A percentile compares a stretch with the other conserved stretches of the same genome.
Conservation (phyloP, 1,140 invertebrate species). For the Meloidogyne chitwoodi region DNA sequence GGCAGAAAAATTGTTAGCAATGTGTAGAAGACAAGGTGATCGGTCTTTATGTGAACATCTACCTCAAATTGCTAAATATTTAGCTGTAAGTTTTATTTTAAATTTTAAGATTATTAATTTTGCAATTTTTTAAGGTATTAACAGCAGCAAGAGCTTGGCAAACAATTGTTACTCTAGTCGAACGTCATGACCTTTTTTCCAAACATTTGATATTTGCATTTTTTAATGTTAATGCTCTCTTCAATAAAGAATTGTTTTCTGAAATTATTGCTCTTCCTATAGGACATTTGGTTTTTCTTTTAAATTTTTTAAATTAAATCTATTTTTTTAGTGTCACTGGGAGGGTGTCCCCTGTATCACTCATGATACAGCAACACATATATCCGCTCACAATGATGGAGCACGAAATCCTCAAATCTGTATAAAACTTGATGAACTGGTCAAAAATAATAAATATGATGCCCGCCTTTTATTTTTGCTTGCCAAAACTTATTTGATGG, state of each 20-base stretch:
- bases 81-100: conserved; percentile 9
- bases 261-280: conserved; percentile 27
- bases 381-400: conserved; percentile 9
- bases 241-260: conserved; percentile 26
- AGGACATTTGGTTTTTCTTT: conserved; percentile 26
- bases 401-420: conserved; percentile 6
- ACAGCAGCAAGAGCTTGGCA: conserved; percentile 43
- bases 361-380: conserved; percentile 20
- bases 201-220: conserved; percentile 40
- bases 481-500: conserved; percentile 44
- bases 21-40: conserved; percentile 11
- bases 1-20: conserved; percentile 42
- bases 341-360: conserved; percentile 26
- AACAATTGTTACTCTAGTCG: conserved; percentile 38
- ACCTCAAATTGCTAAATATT: conserved; percentile 41
- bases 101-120: conserved; percentile 1
- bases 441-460: conserved; percentile 29
- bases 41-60: conserved; percentile 27
- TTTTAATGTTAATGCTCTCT: conserved; percentile 40
- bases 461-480: conserved; percentile 35
- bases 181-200: conserved; percentile 29
- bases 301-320: background rate
- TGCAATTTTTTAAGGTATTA: conserved; percentile 23
- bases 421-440: conserved; percentile 23
- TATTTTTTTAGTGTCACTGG: conserved; percentile 20